These are phyloP conservation scores for Homalodisca vitripennis DNA, from an alignment of 1,140 invertebrate species.

Conservation along the genomic window DNA sequence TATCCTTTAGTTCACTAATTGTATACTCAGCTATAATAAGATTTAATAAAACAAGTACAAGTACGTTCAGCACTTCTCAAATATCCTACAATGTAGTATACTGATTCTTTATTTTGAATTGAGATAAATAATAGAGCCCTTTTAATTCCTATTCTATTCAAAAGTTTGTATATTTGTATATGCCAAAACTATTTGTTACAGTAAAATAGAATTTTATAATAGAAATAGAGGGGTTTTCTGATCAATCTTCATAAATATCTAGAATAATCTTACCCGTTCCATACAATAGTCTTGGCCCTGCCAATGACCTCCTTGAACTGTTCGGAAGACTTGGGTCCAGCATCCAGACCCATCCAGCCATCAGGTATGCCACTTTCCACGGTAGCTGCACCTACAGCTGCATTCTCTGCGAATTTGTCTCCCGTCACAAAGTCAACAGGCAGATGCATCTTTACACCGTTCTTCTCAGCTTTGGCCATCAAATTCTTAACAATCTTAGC, in stretches of 20 bases:
- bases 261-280: constrained; percentile 81
- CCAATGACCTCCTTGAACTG: constrained; percentile 76
- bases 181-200: too few relatives aligned
- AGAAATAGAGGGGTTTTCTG: not conserved
- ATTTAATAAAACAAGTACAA: too few relatives aligned
- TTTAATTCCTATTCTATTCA: too few relatives aligned
- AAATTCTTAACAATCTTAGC: constrained; percentile 92
- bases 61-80: too few relatives aligned
- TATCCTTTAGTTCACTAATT: too few relatives aligned
- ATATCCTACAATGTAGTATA: too few relatives aligned
- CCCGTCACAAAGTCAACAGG: constrained; percentile 96
- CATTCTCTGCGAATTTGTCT: constrained; percentile 95
- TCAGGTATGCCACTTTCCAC: constrained; percentile 87
- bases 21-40: too few relatives aligned
- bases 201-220: too few relatives aligned
- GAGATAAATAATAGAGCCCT: too few relatives aligned
- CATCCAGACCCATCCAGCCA: constrained; percentile 92
- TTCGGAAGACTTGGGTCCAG: constrained; percentile 83
- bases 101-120: too few relatives aligned
- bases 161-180: too few relatives aligned
- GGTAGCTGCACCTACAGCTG: constrained; percentile 72
- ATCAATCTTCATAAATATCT: not conserved
- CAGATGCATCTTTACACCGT: constrained; percentile 92
- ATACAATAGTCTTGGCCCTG: constrained; percentile 94
- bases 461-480: constrained; percentile 89